Evolutionary conservation across 2,113 vertebrate species (phyloP), one percentile per base, ranked within the genome.

Genomic region (Dipodomys merriami): DNA sequence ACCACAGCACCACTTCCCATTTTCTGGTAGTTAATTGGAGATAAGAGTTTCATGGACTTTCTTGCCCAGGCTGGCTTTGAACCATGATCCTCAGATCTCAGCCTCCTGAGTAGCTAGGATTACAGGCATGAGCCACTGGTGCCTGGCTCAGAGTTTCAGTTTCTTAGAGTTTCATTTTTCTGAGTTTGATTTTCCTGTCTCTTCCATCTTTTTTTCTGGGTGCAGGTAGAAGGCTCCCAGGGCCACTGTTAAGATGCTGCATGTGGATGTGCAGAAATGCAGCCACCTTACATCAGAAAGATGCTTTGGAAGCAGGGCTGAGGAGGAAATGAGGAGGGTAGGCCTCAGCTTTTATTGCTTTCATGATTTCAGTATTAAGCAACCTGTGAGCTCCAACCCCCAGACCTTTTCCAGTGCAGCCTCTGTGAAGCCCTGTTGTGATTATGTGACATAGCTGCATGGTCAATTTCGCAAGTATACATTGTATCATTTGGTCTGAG

Each of bases 211-310:
- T 69, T 39, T n/a, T 44, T 69, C 74, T 22, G 4, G 62, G 4
- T 7, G 1, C 49, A 3, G 30, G 25, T 4, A 33, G 2, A 5
- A 44, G 91, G 7, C 8, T 39, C 8, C 29, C 22, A 79, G 65
- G 8, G 39, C 71, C 25, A 3, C 10, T 6, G 29, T 68, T 27
- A 33, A 22, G 11, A 25, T 30, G 33, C 62, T 64, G 23, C 62
- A 65, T 12, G 18, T 8, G 1, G 33, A 39, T 8, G 1, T 0
- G 33, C 33, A 7, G 30, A 69, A 49, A 49, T 0, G 7, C 25
- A 27, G 53, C 23, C 49, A 16, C 57, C 53, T 25, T 13, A 23
- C 22, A 12, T 33, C 20, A 18, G 35, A 30, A 64, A 60, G 20
- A 71, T 29, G 29, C 12, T 12, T 1, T 71, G 84, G 78, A 62